Base-by-base conservation (phyloP, 1,140 invertebrate species). In the Eriosoma lanigerum region DNA sequence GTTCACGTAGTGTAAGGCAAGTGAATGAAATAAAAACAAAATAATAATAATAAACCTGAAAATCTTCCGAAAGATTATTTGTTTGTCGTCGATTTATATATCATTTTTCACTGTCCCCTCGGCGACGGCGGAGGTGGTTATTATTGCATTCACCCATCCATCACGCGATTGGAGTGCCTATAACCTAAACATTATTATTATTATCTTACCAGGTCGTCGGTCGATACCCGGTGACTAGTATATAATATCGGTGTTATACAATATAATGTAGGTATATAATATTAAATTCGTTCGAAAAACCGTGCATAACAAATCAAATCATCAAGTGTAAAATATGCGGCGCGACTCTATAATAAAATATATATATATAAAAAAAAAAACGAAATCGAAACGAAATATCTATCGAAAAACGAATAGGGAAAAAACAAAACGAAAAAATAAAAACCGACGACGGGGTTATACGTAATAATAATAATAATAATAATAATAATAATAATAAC, bases 261-360 rank as follows among this genome's bases (percentile, higher is more conserved):
- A 38, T 3, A 38, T 38, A 38, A 38, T 38, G 8, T 38, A 38
- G 3, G 8, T 38, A 38, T 38, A 38, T 38, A 38, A 4, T 38
- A 4, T 58, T 76, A 52, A 21, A 58, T 44, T 78, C 56, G 75
- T 75, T 73, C 54, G 72, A 17, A 78, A 60, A 46, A 48, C 75
- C 75, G 75, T 78, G 75, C 75, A 78, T 78, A 78, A 78, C 75
- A 78, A 78, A 78, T 78, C 56, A 46, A 60, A 62, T 48, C 56
- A 15, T 60, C 56, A 21, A 78, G 56, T 78, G 38, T 78, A 78
- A 76, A 62, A 78, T 78, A 29, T 62, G 72, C 72, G 72, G 50
- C 26, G 70, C 19, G 56, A 29, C 29, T 17, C 12, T 29, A 52
- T 24, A 50, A 38, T 10, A 68, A 38, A 8, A 8, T 38, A 38